phyloP scores from a whole-genome alignment of 2,113 vertebrate genomes.

The Recurvirostra avosetta region DNA sequence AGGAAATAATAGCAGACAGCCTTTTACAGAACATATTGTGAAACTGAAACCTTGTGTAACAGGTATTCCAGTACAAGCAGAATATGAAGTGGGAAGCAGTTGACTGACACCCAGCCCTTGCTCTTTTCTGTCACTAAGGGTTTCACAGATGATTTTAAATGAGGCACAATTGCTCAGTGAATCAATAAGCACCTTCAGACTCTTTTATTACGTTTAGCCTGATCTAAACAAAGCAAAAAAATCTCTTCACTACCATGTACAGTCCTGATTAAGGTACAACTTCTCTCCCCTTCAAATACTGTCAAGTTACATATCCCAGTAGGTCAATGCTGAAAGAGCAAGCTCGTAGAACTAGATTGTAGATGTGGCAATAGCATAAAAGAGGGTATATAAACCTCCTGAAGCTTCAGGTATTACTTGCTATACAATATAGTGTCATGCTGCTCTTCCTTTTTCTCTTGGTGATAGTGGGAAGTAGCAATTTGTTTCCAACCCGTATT shows the following conservation, averaged over 20 bases:
- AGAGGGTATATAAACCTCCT: background rate
- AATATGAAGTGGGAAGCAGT: background rate
- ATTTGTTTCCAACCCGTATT: background rate
- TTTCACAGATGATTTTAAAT: background rate
- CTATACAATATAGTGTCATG: background rate
- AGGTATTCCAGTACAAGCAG: background rate
- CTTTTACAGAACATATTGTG: background rate
- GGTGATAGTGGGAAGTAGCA: background rate
- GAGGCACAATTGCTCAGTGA: background rate
- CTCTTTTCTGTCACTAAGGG: background rate
- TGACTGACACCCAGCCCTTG: background rate
- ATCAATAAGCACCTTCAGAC: background rate
- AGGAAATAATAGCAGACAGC: background rate
- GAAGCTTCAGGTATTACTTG: background rate
- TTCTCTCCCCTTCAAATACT: background rate
- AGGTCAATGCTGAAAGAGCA: background rate
- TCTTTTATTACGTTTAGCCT: background rate
- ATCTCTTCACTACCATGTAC: background rate
- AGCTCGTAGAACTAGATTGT: background rate
- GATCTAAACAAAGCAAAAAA: background rate
- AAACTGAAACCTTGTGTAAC: background rate
- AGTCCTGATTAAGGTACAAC: background rate
- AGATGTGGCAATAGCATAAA: background rate
- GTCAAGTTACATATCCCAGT: background rate
- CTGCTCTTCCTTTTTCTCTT: background rate